Percentiles rank a stretch among this genome's conserved stretches.
phyloP scores from a whole-genome alignment of 2,113 vertebrate genomes.

The Pseudopodoces humilis region DNA sequence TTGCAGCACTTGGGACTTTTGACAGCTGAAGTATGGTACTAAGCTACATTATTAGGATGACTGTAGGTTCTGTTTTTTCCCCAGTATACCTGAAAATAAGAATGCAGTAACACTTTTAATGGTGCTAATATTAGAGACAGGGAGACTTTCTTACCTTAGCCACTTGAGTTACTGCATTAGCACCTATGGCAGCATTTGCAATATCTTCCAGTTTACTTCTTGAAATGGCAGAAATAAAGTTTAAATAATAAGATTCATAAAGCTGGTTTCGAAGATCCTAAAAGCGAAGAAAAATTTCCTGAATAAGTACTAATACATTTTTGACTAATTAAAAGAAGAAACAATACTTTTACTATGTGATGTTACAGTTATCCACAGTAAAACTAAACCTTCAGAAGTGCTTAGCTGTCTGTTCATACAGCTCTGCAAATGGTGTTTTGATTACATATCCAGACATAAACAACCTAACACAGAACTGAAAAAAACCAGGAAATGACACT shows the following conservation, averaged over 20 bases:
- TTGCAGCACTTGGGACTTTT: neutral
- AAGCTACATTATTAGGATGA: neutral
- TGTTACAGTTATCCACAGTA: neutral
- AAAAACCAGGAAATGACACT: neutral
- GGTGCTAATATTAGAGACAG: neutral
- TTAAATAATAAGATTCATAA: conserved; percentile 95
- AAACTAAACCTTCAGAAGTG: neutral
- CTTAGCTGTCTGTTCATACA: neutral
- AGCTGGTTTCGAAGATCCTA: conserved; percentile 96
- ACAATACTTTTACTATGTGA: neutral
- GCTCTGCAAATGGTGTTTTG: neutral
- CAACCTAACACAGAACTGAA: neutral
- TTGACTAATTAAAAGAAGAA: neutral
- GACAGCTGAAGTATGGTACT: neutral
- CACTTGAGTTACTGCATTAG: conserved; percentile 91
- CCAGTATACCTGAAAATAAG: neutral
- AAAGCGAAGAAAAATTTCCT: conserved; percentile 28
- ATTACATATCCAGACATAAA: neutral
- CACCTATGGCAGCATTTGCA: conserved; percentile 91
- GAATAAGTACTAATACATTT: neutral
- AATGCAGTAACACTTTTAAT: neutral
- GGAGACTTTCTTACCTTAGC: conserved; percentile 84
- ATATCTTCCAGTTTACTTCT: conserved; percentile 98
- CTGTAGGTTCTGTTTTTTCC: neutral
- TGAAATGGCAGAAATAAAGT: conserved; percentile 99